Conservation (phyloP, 2,888 invertebrate genomes). For the Clusia tigrina region DNA sequence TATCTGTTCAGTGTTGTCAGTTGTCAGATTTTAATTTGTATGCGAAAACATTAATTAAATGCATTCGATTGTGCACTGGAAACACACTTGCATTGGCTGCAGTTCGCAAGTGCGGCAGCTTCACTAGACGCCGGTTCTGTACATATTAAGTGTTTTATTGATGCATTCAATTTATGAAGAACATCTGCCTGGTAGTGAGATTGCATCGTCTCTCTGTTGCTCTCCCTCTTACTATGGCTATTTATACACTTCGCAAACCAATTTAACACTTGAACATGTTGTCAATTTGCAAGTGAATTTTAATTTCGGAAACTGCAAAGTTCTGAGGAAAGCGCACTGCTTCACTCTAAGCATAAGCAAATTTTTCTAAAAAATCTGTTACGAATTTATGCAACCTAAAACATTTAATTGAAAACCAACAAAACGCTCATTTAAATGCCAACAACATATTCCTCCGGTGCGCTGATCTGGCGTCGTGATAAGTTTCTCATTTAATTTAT, state of each 20-base stretch:
- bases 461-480: slow-evolving; percentile 24
- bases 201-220: no score
- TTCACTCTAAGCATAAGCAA: no score
- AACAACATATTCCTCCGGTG: slow-evolving; percentile 26
- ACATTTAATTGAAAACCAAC: slow-evolving; percentile 59
- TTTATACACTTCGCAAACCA: no score
- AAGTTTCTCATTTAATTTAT: slow-evolving; percentile 44
- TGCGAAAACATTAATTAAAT: slow-evolving; percentile 30
- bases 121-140: slow-evolving; percentile 18
- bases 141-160: slow-evolving; percentile 39
- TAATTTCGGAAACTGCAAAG: no score
- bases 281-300: no score
- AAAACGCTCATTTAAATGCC: slow-evolving; percentile 38
- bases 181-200: slow-evolving; percentile 33
- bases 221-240: no score
- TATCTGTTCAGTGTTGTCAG: slow-evolving; percentile 39
- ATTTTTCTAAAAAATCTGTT: slow-evolving; percentile 40
- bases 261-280: no score
- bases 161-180: slow-evolving; percentile 37
- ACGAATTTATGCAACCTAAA: slow-evolving; percentile 50
- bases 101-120: slow-evolving; percentile 10
- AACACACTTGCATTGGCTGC: slow-evolving; percentile 11
- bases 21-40: slow-evolving; percentile 50
- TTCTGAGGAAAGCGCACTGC: no score
- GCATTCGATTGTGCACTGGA: slow-evolving; percentile 14